Evolutionary conservation across 1,140 invertebrate species (phyloP).

Genomic region (Ylistrum balloti): DNA sequence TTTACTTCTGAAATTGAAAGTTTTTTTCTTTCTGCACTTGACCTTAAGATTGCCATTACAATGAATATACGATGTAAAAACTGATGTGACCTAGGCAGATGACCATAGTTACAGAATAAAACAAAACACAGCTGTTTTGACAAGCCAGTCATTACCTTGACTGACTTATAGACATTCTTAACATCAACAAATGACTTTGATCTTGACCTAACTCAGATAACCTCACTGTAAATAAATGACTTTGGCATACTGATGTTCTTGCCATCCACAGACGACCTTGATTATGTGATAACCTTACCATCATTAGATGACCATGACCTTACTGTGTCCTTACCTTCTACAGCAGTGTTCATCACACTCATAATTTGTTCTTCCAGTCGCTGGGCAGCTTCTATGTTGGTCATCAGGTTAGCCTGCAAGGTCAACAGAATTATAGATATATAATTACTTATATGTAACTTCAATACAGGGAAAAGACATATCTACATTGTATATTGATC

Average conservation of each 20-base stretch:
- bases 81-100: no score
- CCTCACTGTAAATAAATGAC: background rate
- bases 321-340: conserved; percentile 74
- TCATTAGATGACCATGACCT: background rate
- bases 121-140: background rate
- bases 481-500: no score
- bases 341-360: conserved; percentile 76
- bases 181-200: background rate
- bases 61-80: no score
- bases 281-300: no score
- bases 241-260: no score
- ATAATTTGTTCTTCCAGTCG: conserved; percentile 80
- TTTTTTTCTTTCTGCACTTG: no score
- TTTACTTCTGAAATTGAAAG: no score
- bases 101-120: no score
- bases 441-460: no score
- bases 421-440: conserved; percentile 5
- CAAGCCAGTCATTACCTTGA: background rate
- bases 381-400: conserved; percentile 74
- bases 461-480: no score
- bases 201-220: background rate
- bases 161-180: background rate
- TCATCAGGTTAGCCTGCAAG: conserved; percentile 74
- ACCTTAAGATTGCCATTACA: no score
- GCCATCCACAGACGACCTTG: background rate